Base-by-base conservation (phyloP, 2,113 vertebrate species). In the Percina caprodes region DNA sequence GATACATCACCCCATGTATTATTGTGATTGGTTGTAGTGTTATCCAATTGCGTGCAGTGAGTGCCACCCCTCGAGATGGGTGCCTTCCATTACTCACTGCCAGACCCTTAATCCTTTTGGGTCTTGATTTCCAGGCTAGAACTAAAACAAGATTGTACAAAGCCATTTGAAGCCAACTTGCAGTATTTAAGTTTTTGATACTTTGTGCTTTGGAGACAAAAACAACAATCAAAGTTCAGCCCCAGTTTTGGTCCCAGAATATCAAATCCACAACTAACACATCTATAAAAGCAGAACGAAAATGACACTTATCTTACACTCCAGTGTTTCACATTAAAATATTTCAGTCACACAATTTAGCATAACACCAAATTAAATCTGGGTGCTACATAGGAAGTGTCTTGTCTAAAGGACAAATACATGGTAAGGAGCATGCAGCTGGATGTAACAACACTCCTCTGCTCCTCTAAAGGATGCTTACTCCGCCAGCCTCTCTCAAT, bases 401-500 rank as follows among this genome's bases (percentile, higher is more conserved):
- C 30, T 30, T 51, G 33, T 55, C 56, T 16, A 72, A 35, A 58
- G 51, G 15, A 66, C 35, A 79, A 51, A 77, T 33, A 54, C 46
- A 55, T 1, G 18, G 30, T 69, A 54, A 5, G 5, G 23, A 78
- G n/a, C 62, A 45, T 9, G 49, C 33, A 67, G 54, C 59, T 23
- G 23, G 52, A 61, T 76, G 30, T 65, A 52, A 39, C 10, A 15
- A 26, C n/a, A 13, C 70, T 56, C 24, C 42, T 68, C 66, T 77
- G 72, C 30, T 21, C 16, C 56, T 67, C 69, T 73, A 23, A 66
- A 62, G 35, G 56, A 85, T 35, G 69, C 69, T 30, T 59, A n/a
- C 69, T 72, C 67, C 39, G 78, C 33, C 75, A 69, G 78, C 81
- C 26, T 75, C 73, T 55, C 63, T 49, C 67, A 23, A 58, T 73